A percentile compares a stretch with the other conserved stretches of the same genome.
Evolutionary conservation across 2,888 invertebrate genomes (phyloP).

Genomic region (Hirtodrosophila trivittata): DNA sequence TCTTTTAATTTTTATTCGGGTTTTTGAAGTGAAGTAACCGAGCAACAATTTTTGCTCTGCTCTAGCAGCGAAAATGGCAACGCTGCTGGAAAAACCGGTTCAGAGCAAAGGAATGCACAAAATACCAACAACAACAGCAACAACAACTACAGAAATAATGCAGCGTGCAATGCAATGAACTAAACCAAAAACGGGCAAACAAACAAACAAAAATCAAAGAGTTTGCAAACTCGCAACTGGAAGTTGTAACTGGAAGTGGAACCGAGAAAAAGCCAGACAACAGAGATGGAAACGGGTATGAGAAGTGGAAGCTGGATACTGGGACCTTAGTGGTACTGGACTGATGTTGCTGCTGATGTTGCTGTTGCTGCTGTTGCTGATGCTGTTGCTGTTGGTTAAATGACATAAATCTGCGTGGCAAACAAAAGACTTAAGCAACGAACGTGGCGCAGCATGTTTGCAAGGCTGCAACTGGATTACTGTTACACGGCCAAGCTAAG

Average conservation of each 20-base stretch:
- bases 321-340: slow-evolving; percentile 22
- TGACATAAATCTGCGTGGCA: slow-evolving; percentile 72
- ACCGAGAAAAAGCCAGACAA: slow-evolving; percentile 3
- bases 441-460: slow-evolving; percentile 60
- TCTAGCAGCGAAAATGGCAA: slow-evolving; percentile 56
- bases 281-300: not conserved
- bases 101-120: slow-evolving; percentile 66
- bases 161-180: slow-evolving; percentile 47
- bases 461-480: slow-evolving; percentile 72
- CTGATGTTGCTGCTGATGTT: slow-evolving; percentile 2
- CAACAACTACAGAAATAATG: slow-evolving; percentile 43
- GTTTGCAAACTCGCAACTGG: slow-evolving; percentile 39
- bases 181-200: slow-evolving; percentile 43
- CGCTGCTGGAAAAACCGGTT: slow-evolving; percentile 69
- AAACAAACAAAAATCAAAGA: slow-evolving; percentile 48
- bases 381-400: slow-evolving; percentile 39
- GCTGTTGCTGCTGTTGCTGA: not conserved
- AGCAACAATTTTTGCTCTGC: slow-evolving; percentile 63
- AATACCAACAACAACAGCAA: slow-evolving; percentile 30
- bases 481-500: slow-evolving; percentile 56
- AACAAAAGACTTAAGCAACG: slow-evolving; percentile 76
- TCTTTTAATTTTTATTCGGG: slow-evolving; percentile 35
- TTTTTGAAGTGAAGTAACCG: slow-evolving; percentile 64
- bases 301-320: slow-evolving; percentile 27
- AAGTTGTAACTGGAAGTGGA: slow-evolving; percentile 43